phyloP scores from a whole-genome alignment of 2,113 vertebrate genomes.

The Cynoglossus semilaevis region DNA sequence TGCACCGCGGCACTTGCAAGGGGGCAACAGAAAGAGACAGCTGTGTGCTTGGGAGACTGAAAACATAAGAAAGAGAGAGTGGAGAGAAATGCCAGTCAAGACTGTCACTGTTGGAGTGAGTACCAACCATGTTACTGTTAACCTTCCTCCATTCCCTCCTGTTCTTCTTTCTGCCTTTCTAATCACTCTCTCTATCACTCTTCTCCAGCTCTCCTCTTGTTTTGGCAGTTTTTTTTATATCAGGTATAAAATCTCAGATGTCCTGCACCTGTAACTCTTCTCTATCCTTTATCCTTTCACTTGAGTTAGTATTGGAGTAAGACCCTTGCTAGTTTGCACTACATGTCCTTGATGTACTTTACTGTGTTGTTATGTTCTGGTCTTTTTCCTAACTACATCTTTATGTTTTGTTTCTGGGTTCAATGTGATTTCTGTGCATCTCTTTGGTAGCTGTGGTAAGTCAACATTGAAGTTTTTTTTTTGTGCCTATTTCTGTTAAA shows the following conservation, averaged over 20 bases:
- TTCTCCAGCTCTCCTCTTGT: constrained; percentile 11
- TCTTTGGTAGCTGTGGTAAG: too few species aligned
- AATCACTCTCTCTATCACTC: constrained; percentile 3
- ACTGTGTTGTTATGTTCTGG: too few species aligned
- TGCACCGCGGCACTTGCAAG: constrained; percentile 48
- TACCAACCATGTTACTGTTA: constrained; percentile 58
- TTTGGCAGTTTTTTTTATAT: constrained; percentile 16
- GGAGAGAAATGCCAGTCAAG: constrained; percentile 77
- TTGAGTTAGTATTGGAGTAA: constrained; percentile 13
- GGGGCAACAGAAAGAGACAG: constrained; percentile 67
- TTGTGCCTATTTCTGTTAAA: too few species aligned
- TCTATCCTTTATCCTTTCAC: constrained; percentile 28
- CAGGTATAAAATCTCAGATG: constrained; percentile 3
- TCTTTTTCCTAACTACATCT: too few species aligned
- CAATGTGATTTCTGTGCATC: too few species aligned
- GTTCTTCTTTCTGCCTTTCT: constrained; percentile 18
- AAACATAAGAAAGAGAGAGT: constrained; percentile 52
- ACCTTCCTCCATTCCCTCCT: background rate
- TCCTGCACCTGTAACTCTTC: constrained; percentile 37
- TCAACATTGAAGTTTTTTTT: too few species aligned
- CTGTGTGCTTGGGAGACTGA: constrained; percentile 57
- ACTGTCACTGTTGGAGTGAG: constrained; percentile 77
- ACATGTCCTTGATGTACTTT: constrained; percentile 3
- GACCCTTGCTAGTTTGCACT: too few species aligned
- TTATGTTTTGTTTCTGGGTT: too few species aligned